Base-by-base conservation (phyloP, 2,888 invertebrate genomes). In the Apoderus coryli region DNA sequence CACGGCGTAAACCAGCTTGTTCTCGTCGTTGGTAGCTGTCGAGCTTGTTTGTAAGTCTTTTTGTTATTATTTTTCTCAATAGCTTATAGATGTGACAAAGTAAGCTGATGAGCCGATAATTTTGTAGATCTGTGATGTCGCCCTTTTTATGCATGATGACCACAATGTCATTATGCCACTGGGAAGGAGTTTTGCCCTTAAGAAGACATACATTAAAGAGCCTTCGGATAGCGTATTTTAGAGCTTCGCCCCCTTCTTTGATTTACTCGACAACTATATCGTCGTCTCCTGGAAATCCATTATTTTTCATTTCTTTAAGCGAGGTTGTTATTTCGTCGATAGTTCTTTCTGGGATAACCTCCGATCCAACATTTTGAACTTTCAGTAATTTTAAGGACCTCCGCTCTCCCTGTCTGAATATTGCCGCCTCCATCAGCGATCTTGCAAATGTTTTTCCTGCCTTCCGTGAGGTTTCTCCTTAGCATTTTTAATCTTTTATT, bases 21-120 rank as follows among this genome's bases (percentile, higher is more conserved):
- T 43, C 41, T 7, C 27, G 13, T 22, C 33, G 31, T 27, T 41
- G 43, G 27, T 41, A 34, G 14, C 15, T 19, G 27, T 42, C 40
- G 10, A 43, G 33, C 29, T 42, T 42, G 6, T 22, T 14, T 13
- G 10, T 22, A 10, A 43, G 22, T 23, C 39, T 30, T 3, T 38
- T 36, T 15, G 11, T 24, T 9, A 24, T 24, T 24, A 24, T 24
- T 24, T 10, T 19, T 7, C 7, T 19, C 7, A 19, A 19, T 19
- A 19, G 19, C 9, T 19, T 19, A 9, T 19, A 19, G n/a, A 19
- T 7, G 19, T 19, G 19, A 19, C 19, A 7, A 19, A 19, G 19
- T 7, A 19, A 9, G n/a, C 19, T 19, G 7, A 19, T 19, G n/a
- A 9, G 19, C 19, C 19, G n/a, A n/a, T n/a, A n/a, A n/a, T n/a